phyloP scores from a whole-genome alignment of 2,113 vertebrate species.

The Rhodinocichla rosea region DNA sequence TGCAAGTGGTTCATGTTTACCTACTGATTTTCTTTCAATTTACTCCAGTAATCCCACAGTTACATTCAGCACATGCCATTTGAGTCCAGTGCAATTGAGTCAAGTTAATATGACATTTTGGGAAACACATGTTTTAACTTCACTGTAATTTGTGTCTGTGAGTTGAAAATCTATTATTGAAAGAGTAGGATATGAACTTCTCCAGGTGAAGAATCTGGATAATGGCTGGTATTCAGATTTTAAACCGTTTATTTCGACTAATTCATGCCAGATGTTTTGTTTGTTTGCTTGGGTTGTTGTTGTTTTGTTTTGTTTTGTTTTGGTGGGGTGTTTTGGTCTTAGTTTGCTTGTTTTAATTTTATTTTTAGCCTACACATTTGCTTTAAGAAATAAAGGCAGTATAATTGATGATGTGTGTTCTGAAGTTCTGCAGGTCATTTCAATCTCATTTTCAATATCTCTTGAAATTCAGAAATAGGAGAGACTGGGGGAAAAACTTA shows the following conservation, averaged over 20 bases:
- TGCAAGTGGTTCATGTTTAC: neutral
- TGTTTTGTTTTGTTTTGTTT: neutral
- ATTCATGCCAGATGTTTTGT: neutral
- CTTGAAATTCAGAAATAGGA: neutral
- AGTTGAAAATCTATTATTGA: neutral
- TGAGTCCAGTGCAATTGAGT: neutral
- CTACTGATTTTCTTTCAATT: neutral
- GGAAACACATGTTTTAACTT: neutral
- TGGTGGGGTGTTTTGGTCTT: too few relatives aligned
- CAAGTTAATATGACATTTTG: neutral
- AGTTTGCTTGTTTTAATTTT: too few relatives aligned
- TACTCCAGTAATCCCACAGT: neutral
- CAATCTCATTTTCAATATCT: neutral
- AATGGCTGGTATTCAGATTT: neutral
- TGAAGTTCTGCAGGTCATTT: neutral
- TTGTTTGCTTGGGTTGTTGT: neutral
- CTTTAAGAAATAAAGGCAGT: neutral
- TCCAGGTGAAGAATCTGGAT: neutral
- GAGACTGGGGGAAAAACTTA: neutral
- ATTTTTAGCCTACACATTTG: neutral
- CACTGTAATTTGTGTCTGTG: neutral
- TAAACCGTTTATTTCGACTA: neutral
- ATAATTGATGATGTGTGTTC: neutral
- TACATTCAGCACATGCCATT: neutral
- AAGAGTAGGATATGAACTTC: neutral